Evolutionary conservation across 2,113 vertebrate species (phyloP).

Genomic region (Rousettus leschenaultii): DNA sequence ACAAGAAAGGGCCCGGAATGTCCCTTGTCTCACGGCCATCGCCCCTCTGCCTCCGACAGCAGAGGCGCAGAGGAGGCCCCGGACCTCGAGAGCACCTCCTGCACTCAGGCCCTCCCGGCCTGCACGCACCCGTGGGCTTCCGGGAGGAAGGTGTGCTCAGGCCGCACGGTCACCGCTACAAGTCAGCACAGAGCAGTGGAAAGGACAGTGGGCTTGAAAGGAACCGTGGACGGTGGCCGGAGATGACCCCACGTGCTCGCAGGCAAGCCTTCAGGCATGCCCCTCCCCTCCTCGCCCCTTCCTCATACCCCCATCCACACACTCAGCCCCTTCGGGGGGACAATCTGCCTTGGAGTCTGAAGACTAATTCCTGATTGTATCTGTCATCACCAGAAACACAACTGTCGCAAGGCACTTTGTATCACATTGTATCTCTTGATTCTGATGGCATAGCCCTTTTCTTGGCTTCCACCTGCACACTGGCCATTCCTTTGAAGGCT

Average conservation of each 20-base stretch:
- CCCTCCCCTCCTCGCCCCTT: rapidly evolving
- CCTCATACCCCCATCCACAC: too few relatives aligned
- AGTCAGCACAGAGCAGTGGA: background rate
- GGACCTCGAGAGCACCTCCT: background rate
- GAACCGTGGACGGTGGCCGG: rapidly evolving
- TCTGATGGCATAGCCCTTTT: too few relatives aligned
- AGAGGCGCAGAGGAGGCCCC: background rate
- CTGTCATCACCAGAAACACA: background rate
- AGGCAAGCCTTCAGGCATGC: rapidly evolving
- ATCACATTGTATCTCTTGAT: background rate
- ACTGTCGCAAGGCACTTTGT: background rate
- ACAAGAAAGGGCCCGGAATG: background rate
- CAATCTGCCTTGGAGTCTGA: background rate
- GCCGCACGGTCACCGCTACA: background rate
- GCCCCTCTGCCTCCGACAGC: background rate
- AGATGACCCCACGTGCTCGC: too few relatives aligned
- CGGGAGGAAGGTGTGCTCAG: background rate
- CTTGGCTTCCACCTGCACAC: too few relatives aligned
- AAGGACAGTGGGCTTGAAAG: background rate
- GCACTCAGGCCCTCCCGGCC: rapidly evolving
- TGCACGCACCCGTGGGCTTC: rapidly evolving
- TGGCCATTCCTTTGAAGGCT: too few relatives aligned
- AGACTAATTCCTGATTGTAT: background rate
- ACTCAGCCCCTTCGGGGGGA: background rate
- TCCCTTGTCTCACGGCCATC: background rate